Conservation (phyloP, 2,888 invertebrate species). For the Kryphioiulus occultus region DNA sequence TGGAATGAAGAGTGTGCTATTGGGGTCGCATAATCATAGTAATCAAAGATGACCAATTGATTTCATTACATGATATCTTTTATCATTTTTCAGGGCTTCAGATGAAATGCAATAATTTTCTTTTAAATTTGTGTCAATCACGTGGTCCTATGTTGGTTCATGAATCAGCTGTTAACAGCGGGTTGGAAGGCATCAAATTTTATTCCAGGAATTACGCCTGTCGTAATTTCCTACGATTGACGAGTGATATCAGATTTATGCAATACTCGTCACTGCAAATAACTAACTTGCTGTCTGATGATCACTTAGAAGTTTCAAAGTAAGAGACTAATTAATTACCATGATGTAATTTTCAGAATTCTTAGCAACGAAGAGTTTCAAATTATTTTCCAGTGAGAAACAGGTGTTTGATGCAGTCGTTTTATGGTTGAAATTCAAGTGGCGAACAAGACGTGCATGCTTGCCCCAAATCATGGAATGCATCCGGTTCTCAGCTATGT, state of each 20-base stretch:
- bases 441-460: not conserved
- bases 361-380: not conserved
- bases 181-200: not conserved
- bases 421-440: slow-evolving; percentile 35
- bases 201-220: not conserved
- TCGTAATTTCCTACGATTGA: not conserved
- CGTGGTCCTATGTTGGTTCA: slow-evolving; percentile 44
- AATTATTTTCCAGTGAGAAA: not conserved
- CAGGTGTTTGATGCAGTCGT: slow-evolving; percentile 36
- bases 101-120: not conserved
- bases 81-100: not conserved
- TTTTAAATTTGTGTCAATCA: not conserved
- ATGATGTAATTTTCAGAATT: not conserved
- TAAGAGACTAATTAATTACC: not conserved
- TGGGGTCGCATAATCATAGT: not conserved
- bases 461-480: not conserved
- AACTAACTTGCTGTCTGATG: not conserved
- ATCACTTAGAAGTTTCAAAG: not conserved
- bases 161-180: not conserved
- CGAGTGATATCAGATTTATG: not conserved
- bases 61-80: not conserved
- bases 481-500: slow-evolving; percentile 24
- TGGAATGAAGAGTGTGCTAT: not conserved
- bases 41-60: too few relatives aligned
- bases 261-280: not conserved